These are phyloP conservation scores for Sebastes minor DNA, from an alignment of 2,797 vertebrate genomes.

Conservation along the genomic window DNA sequence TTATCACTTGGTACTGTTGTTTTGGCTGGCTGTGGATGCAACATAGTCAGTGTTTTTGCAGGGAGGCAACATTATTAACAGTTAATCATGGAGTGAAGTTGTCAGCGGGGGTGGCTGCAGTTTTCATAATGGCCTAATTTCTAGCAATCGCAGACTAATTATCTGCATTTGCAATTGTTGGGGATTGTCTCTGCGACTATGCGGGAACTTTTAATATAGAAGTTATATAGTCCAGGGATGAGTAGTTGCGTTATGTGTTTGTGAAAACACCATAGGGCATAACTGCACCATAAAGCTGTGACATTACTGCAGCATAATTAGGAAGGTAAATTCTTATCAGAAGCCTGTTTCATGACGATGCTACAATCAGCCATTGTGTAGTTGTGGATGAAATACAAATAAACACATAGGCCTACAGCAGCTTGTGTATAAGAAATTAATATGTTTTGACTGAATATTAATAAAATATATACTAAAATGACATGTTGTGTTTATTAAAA, in stretches of 20 bases:
- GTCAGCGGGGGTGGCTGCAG: conserved; percentile 65
- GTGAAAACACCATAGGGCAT: conserved; percentile 37
- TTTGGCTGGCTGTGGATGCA: not conserved
- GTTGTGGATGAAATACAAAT: not conserved
- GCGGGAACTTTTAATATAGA: conserved; percentile 51
- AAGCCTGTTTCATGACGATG: not conserved
- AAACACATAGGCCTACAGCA: not conserved
- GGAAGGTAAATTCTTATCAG: conserved; percentile 54
- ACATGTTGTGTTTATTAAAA: not conserved
- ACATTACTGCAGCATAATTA: conserved; percentile 55
- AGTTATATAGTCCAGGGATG: conserved; percentile 54
- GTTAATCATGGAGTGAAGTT: conserved; percentile 67
- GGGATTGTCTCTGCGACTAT: conserved; percentile 59
- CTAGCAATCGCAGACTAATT: conserved; percentile 73
- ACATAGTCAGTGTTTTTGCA: conserved; percentile 25
- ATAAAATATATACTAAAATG: not conserved
- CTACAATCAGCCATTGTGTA: not conserved
- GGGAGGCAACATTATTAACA: conserved; percentile 59
- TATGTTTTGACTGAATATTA: not conserved
- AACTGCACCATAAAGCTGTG: conserved; percentile 47
- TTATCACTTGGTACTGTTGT: conserved; percentile 2
- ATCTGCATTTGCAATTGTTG: conserved; percentile 63
- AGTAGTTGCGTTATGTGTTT: conserved; percentile 40
- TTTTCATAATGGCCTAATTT: conserved; percentile 75
- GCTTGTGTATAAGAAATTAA: not conserved